Evolutionary conservation across 1,140 invertebrate genomes (phyloP).

Genomic region (Chironomus tepperi): DNA sequence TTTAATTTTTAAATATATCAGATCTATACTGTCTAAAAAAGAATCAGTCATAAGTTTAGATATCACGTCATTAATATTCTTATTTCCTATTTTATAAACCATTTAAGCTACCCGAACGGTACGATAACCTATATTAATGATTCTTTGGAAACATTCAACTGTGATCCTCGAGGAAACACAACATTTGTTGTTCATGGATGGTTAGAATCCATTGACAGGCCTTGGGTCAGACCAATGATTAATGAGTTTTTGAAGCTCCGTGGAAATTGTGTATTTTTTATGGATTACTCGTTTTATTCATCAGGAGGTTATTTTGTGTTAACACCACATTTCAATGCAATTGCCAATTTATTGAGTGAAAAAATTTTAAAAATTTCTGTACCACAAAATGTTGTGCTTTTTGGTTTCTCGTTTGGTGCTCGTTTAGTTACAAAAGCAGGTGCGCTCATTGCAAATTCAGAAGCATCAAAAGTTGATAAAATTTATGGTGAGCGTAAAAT

Average conservation of each 20-base stretch:
- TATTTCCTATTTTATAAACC: no score
- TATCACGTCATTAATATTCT: no score
- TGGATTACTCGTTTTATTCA: not conserved
- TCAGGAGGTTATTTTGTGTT: not conserved
- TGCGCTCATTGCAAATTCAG: not conserved
- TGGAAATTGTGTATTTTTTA: slow-evolving; percentile 8
- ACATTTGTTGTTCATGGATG: not conserved
- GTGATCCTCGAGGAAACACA: not conserved
- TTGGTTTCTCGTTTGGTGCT: not conserved
- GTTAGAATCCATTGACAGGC: not conserved
- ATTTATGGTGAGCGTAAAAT: not conserved
- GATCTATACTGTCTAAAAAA: no score
- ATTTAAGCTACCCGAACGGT: not conserved
- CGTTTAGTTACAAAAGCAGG: not conserved
- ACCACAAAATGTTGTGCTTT: not conserved
- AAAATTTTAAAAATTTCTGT: not conserved
- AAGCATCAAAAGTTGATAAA: not conserved
- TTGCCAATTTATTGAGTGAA: not conserved
- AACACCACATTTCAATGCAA: not conserved
- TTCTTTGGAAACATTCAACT: not conserved
- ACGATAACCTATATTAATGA: not conserved
- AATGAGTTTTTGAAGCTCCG: not conserved
- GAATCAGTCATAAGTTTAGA: no score
- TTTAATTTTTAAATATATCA: no score
- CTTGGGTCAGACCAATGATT: not conserved